These are phyloP conservation scores for Ramphastos sulfuratus DNA, from an alignment of 2,113 vertebrate species.

Conservation along the genomic window DNA sequence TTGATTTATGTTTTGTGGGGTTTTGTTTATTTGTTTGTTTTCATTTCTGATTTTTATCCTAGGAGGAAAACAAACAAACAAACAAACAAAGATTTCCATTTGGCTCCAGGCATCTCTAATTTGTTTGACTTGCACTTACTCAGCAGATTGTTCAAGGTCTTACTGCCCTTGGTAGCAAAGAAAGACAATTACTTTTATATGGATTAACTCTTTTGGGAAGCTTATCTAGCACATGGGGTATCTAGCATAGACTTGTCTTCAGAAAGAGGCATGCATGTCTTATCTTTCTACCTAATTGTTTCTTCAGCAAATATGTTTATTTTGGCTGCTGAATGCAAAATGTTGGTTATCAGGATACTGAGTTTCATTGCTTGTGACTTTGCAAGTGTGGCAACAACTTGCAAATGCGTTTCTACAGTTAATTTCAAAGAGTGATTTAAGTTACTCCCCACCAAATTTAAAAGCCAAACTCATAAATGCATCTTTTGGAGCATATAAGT, in stretches of 20 bases:
- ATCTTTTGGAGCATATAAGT: background rate
- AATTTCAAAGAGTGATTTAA: background rate
- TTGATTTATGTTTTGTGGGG: background rate
- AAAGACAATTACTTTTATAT: background rate
- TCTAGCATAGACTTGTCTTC: background rate
- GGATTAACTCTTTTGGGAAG: background rate
- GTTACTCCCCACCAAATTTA: background rate
- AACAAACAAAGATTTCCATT: background rate
- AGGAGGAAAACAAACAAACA: background rate
- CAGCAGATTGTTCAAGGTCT: background rate
- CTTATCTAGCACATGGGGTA: background rate
- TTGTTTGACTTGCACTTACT: background rate
- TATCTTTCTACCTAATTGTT: background rate
- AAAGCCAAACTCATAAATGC: background rate
- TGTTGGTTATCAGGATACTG: background rate
- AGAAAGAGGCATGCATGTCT: background rate
- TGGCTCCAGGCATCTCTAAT: background rate
- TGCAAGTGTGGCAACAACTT: background rate
- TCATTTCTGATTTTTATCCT: background rate
- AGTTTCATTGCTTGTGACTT: background rate
- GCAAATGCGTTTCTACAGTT: background rate
- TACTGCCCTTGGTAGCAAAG: background rate
- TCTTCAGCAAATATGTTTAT: background rate
- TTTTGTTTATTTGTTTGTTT: background rate
- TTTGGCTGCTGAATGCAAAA: slow-evolving; percentile 18